These are phyloP conservation scores for Drosophila melanosoma DNA, from an alignment of 2,888 invertebrate species.

Conservation along the genomic window DNA sequence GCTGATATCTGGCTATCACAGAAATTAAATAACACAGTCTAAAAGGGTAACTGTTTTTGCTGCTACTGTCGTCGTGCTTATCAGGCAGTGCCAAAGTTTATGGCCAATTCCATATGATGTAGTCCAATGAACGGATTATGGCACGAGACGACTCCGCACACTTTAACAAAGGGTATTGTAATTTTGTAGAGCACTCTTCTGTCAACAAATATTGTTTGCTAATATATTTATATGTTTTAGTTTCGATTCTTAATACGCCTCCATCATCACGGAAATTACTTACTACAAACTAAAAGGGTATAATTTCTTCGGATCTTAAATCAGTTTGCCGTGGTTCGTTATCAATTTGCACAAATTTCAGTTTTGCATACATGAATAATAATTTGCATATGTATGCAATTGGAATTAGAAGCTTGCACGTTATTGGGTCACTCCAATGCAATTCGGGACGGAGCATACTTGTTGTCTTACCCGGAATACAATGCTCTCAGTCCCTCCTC, in stretches of 20 bases:
- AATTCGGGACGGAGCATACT: neutral
- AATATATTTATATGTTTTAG: neutral
- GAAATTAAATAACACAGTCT: constrained; percentile 52
- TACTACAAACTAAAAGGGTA: neutral
- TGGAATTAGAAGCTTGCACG: constrained; percentile 14
- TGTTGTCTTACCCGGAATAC: constrained; percentile 90
- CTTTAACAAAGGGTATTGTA: neutral
- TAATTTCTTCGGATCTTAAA: neutral
- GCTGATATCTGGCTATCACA: constrained; percentile 34
- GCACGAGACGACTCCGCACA: constrained; percentile 20
- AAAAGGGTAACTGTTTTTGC: constrained; percentile 51
- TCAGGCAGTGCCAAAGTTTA: constrained; percentile 59
- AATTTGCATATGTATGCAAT: neutral
- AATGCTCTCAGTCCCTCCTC: constrained; percentile 95
- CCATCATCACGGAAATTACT: neutral
- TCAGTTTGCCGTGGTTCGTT: constrained; percentile 13
- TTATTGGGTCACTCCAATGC: constrained; percentile 41
- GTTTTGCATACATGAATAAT: neutral
- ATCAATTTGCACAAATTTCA: constrained; percentile 33
- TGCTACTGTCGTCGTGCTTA: constrained; percentile 41
- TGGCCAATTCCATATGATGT: constrained; percentile 35
- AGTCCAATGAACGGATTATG: constrained; percentile 20
- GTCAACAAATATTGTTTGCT: neutral
- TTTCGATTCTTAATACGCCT: neutral
- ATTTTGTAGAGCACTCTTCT: neutral